Percentiles rank a stretch among this genome's conserved stretches.
phyloP scores from a whole-genome alignment of 2,113 vertebrate genomes.

The Pholis gunnellus region DNA sequence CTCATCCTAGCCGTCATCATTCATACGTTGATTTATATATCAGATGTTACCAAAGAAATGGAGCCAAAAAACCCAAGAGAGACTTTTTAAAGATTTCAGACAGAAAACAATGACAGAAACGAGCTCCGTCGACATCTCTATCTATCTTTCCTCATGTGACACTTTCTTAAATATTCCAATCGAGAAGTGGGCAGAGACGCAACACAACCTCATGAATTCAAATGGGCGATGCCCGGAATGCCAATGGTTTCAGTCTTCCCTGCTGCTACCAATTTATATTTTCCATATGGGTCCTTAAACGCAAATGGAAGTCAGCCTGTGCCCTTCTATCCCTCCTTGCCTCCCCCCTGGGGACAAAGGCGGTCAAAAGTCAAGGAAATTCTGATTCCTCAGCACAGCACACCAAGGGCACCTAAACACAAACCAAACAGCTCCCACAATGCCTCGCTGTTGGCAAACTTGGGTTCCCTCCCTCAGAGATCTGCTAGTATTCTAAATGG shows the following conservation, averaged over 20 bases:
- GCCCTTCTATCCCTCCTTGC: slow-evolving; percentile 73
- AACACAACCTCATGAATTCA: slow-evolving; percentile 81
- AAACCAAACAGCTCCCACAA: slow-evolving; percentile 80
- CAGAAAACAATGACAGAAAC: slow-evolving; percentile 52
- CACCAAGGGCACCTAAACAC: slow-evolving; percentile 79
- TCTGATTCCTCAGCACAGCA: slow-evolving; percentile 79
- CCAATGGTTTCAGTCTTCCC: slow-evolving; percentile 76
- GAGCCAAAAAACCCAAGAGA: slow-evolving; percentile 7
- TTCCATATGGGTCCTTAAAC: slow-evolving; percentile 84
- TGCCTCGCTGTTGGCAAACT: slow-evolving; percentile 79
- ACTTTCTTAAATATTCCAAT: slow-evolving; percentile 79
- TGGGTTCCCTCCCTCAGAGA: slow-evolving; percentile 77
- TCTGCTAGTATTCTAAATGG: slow-evolving; percentile 86
- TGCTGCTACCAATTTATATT: slow-evolving; percentile 85
- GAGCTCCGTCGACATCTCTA: slow-evolving; percentile 53
- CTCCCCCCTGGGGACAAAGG: slow-evolving; percentile 77
- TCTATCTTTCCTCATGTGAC: slow-evolving; percentile 58
- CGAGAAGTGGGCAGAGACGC: slow-evolving; percentile 68
- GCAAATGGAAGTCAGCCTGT: slow-evolving; percentile 77
- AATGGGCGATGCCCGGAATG: slow-evolving; percentile 75
- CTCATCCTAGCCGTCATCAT: slow-evolving; percentile 18
- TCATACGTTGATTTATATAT: neutral
- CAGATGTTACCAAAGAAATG: neutral
- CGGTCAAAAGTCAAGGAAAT: slow-evolving; percentile 88
- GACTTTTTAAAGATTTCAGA: slow-evolving; percentile 27